Percentiles rank a stretch among this genome's conserved stretches.
Evolutionary conservation across 2,797 vertebrate genomes (phyloP).

Genomic region (Pachyuromys duprasi): DNA sequence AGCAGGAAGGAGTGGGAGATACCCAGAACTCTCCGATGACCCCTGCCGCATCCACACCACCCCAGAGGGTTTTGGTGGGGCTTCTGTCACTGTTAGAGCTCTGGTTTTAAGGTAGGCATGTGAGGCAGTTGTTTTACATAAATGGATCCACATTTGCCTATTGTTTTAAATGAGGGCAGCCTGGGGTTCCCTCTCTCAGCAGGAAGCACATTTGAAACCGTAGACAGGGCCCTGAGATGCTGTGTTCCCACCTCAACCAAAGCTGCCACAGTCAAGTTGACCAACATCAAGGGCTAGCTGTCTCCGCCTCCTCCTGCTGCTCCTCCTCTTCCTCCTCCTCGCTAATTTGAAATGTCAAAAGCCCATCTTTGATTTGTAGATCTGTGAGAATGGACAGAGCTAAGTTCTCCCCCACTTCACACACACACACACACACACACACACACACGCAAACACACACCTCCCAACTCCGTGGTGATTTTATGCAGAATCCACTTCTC

Average conservation of each 20-base stretch:
- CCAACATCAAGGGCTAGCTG: neutral
- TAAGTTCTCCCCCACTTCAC: conserved; percentile 35
- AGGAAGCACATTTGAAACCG: neutral
- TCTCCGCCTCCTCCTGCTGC: neutral
- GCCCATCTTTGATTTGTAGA: neutral
- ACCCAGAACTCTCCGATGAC: neutral
- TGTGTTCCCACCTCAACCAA: rapidly evolving
- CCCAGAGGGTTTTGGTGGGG: neutral
- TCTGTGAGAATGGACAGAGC: neutral
- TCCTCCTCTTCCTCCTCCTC: neutral
- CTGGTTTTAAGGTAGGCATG: neutral
- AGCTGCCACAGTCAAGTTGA: neutral
- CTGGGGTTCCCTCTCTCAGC: neutral
- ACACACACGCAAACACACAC: neutral
- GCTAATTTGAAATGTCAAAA: neutral
- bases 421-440: no score
- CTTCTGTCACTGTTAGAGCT: neutral
- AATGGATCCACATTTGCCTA: rapidly evolving
- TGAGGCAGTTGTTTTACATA: neutral
- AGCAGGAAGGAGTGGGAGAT: neutral
- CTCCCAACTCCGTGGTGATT: conserved; percentile 47
- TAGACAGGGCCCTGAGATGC: neutral
- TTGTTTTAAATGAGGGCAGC: neutral
- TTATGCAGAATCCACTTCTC: conserved; percentile 74
- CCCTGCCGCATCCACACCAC: rapidly evolving